Conservation (phyloP, 2,113 vertebrate genomes). For the Nesogale talazaci region DNA sequence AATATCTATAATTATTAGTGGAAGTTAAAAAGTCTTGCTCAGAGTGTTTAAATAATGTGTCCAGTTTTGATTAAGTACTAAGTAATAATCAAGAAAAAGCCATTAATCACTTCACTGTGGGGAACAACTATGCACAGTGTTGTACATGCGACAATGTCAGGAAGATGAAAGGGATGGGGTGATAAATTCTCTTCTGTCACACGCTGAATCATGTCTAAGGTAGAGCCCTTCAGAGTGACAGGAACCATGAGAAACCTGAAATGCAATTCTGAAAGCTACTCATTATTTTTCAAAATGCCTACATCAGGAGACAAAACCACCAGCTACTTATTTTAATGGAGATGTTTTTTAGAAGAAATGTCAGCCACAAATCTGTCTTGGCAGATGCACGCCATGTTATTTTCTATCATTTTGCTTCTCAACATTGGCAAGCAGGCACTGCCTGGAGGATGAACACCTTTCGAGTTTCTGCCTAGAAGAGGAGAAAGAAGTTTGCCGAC, state of each 20-base stretch:
- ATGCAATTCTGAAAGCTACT: slow-evolving; percentile 47
- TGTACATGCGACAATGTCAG: too few relatives aligned
- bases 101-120: not conserved
- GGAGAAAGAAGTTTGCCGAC: slow-evolving; percentile 57
- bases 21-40: not conserved
- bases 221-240: slow-evolving; percentile 61
- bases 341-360: slow-evolving; percentile 55
- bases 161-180: not conserved
- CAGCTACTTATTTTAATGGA: slow-evolving; percentile 73
- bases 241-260: slow-evolving; percentile 65
- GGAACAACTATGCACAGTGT: not conserved
- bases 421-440: slow-evolving; percentile 25
- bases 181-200: slow-evolving; percentile 49
- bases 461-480: slow-evolving; percentile 51
- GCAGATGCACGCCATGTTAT: slow-evolving; percentile 58
- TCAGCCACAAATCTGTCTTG: slow-evolving; percentile 71
- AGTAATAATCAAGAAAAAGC: not conserved
- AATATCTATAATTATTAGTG: not conserved
- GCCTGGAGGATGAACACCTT: slow-evolving; percentile 68
- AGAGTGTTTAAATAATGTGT: not conserved
- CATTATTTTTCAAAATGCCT: slow-evolving; percentile 66
- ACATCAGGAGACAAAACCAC: slow-evolving; percentile 60
- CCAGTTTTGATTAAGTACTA: not conserved
- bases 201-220: not conserved
- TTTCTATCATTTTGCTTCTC: slow-evolving; percentile 67